Evolutionary conservation across 2,113 vertebrate genomes (phyloP), one percentile per base, ranked within the genome.

Genomic region (Egretta garzetta): DNA sequence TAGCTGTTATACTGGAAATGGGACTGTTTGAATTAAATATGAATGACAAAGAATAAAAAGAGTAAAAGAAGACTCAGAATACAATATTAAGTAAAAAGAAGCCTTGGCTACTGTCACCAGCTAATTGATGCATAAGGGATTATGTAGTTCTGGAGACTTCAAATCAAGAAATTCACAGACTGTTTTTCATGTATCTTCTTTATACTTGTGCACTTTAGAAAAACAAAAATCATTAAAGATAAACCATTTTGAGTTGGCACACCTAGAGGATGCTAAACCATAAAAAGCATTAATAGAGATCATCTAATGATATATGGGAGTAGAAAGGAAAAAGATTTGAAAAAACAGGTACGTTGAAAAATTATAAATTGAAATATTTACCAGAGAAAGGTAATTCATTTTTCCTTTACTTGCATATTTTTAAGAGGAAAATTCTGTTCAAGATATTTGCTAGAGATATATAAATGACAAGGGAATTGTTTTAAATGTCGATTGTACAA

Each of bases 51-150:
- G 37, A 91, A 64, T 33, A 55, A 75, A 58, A 73, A 45, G 10
- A 35, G 50, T 56, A 93, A 77, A 97, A 84, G 49, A 73, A 55
- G 18, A 75, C 27, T 52, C 66, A 77, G 87, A 84, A 62, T 79
- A 66, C 33, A 77, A 83, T 45, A 92, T 35, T 95, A 74, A 41
- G 53, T 35, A 26, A 75, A 95, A 73, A 91, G 50, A 96, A 80
- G 43, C 14, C 70, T 85, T 93, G 33, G n/a, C 63, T 93, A 82
- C 70, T 93, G 80, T 95, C 64, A 79, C 59, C 43, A 84, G 76
- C 53, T 96, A 96, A 97, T 86, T 97, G 87, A 93, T 94, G 71
- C 81, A 96, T 93, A 89, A 96, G 75, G 84, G 24, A 82, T 91
- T 91, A 71, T 64, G 74, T 72, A 96, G 70, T 89, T 94, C 72